Percentiles rank a stretch among this genome's conserved stretches.
phyloP scores from a whole-genome alignment of 2,888 invertebrate species.

The Anthophora plumipes region DNA sequence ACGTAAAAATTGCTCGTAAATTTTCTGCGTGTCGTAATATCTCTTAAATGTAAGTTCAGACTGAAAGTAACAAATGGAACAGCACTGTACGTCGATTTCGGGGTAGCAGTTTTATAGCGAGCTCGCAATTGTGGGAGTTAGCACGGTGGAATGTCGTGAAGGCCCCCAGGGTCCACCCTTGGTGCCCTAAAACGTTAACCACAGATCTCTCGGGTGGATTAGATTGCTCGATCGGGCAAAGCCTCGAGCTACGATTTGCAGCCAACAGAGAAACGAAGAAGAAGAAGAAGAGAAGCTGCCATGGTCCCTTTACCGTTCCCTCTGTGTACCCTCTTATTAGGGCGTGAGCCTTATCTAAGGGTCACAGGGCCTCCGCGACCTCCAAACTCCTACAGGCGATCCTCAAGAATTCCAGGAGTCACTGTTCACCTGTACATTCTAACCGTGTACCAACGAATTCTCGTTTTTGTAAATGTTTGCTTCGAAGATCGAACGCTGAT shows the following conservation, averaged over 20 bases:
- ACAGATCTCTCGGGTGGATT: constrained; percentile 76
- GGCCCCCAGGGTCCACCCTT: constrained; percentile 58
- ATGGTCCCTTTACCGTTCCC: constrained; percentile 65
- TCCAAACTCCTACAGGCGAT: constrained; percentile 77
- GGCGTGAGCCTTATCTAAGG: constrained; percentile 84
- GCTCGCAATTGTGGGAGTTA: constrained; percentile 73
- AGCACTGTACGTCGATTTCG: constrained; percentile 39
- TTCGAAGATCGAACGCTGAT: not conserved
- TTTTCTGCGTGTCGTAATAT: not conserved
- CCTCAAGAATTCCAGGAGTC: constrained; percentile 75
- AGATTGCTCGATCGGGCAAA: constrained; percentile 70
- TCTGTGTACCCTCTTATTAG: constrained; percentile 84
- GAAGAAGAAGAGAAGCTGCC: constrained; percentile 67
- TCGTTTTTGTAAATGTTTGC: not conserved
- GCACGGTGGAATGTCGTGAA: constrained; percentile 73
- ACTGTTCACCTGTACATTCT: constrained; percentile 55
- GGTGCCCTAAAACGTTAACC: constrained; percentile 79
- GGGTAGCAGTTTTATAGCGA: constrained; percentile 59
- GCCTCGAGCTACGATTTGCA: constrained; percentile 70
- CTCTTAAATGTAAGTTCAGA: not conserved
- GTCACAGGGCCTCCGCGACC: constrained; percentile 82
- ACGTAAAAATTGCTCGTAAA: too few relatives aligned
- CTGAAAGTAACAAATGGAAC: constrained; percentile 16
- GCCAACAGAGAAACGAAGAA: constrained; percentile 61
- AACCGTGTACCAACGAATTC: constrained; percentile 1